Base-by-base conservation (phyloP, 2,888 invertebrate species). In the Hyppa rectilinea region DNA sequence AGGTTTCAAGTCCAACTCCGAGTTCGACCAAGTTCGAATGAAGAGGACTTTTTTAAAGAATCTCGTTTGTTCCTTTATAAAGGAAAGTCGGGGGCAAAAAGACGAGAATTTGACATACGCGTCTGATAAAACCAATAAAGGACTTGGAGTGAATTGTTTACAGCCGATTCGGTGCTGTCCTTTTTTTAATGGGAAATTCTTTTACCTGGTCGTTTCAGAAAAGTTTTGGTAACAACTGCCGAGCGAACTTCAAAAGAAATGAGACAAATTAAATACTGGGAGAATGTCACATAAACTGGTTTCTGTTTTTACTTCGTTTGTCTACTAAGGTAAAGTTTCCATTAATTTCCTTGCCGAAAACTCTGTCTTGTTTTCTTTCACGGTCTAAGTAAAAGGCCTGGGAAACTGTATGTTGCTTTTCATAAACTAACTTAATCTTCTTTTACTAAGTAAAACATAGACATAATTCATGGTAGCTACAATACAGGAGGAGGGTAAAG, bases 151-250 rank as follows among this genome's bases (percentile, higher is more conserved):
- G 91, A 89, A 94, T 91, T 94, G 93, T 93, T 93, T 92, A 91
- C 93, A 84, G 88, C 87, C 92, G 89, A 93, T 93, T 92, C 90
- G 90, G 90, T 91, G 85, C 88, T 90, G 87, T 92, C 93, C 93
- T 92, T 92, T 92, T 92, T 92, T 92, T 93, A 92, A 92, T 93
- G 85, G 89, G 88, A 91, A 92, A 94, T 94, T 94, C 93, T 92
- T 94, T 91, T 91, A 92, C 92, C 91, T 92, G 85, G 77, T 82
- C 84, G 88, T 87, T 89, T 88, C 88, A 85, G 85, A 81, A 84
- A 93, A 93, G 87, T 93, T 93, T 85, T 85, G 84, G 87, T 88
- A 91, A 90, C 88, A 90, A 87, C 87, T 86, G 78, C 73, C 79
- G 76, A 84, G 81, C 85, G 78, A 88, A 91, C 90, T 91, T 93